A percentile compares a stretch with the other conserved stretches of the same genome.
phyloP scores from a whole-genome alignment of 2,888 invertebrate species.

The Tinea semifulvella region DNA sequence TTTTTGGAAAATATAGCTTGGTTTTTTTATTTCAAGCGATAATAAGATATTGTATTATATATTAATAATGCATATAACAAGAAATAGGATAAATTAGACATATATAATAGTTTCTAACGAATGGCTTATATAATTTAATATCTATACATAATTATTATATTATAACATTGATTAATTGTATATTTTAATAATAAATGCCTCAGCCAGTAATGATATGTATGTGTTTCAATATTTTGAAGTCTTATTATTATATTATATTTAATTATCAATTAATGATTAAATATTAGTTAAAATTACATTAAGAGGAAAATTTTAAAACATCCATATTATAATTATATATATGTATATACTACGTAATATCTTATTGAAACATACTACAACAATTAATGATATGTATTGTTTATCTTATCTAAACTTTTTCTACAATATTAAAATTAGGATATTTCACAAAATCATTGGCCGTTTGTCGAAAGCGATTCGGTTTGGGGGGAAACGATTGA shows the following conservation, averaged over 20 bases:
- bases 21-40: not conserved
- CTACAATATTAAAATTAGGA: not conserved
- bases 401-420: not conserved
- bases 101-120: too few relatives aligned
- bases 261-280: constrained; percentile 28
- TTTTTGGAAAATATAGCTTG: not conserved
- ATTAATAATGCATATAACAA: not conserved
- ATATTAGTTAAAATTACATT: constrained; percentile 22
- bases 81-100: too few relatives aligned
- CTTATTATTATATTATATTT: constrained; percentile 35
- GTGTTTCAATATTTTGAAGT: constrained; percentile 48
- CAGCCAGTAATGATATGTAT: constrained; percentile 64
- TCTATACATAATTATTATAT: not conserved
- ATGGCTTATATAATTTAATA: constrained; percentile 1
- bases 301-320: constrained; percentile 5
- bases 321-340: not conserved
- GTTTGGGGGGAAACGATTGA: too few relatives aligned
- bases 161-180: constrained; percentile 4
- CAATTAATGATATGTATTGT: constrained; percentile 25
- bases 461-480: constrained; percentile 13
- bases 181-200: constrained; percentile 51
- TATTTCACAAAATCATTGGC: constrained; percentile 9
- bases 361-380: constrained; percentile 23
- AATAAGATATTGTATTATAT: not conserved
- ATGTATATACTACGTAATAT: not conserved